Evolutionary conservation across 2,113 vertebrate genomes (phyloP).

Genomic region (Bos indicus): DNA sequence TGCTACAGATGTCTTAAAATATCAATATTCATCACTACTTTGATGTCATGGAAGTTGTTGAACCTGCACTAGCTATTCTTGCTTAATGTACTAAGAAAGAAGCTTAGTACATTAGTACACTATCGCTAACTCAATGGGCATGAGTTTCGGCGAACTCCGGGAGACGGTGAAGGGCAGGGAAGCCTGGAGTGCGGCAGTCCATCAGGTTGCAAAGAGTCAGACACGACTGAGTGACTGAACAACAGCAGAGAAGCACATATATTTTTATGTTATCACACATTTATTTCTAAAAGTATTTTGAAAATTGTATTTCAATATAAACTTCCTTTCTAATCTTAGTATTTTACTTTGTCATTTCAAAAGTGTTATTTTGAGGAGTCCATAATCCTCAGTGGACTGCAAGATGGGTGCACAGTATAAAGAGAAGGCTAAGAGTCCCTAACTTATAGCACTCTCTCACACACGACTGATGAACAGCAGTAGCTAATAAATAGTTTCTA

Average conservation of each 20-base stretch:
- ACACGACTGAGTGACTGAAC: not conserved
- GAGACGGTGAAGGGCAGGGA: not conserved
- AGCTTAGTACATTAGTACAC: too few relatives aligned
- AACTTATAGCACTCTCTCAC: not conserved
- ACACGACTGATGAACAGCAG: not conserved
- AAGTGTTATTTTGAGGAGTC: not conserved
- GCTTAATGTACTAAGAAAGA: not conserved
- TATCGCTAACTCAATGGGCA: not conserved
- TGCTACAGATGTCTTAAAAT: not conserved
- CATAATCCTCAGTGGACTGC: not conserved
- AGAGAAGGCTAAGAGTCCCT: not conserved
- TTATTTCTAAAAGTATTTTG: not conserved
- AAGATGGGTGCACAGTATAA: not conserved
- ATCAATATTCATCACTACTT: not conserved
- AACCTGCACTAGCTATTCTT: not conserved
- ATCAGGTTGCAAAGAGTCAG: not conserved
- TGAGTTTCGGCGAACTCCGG: not conserved
- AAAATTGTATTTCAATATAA: not conserved
- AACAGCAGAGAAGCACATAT: not conserved
- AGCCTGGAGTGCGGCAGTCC: not conserved
- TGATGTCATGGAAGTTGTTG: not conserved
- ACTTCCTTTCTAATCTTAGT: not conserved
- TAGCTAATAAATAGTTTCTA: not conserved
- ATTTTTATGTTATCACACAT: not conserved
- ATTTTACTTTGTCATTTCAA: slow-evolving; percentile 5